phyloP scores from a whole-genome alignment of 2,113 vertebrate species.

The Zingel zingel region DNA sequence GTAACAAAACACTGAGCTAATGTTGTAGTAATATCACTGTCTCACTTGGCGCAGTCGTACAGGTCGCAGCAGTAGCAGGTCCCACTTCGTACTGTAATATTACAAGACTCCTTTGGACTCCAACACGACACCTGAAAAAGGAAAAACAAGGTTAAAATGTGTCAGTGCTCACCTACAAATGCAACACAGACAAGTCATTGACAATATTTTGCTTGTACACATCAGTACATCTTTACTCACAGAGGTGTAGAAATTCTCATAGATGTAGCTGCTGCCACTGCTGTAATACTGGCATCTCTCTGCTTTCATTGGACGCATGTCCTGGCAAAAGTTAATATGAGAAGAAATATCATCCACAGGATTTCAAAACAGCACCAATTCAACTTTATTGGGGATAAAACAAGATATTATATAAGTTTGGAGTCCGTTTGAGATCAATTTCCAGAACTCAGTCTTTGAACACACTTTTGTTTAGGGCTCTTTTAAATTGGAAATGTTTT shows the following conservation, averaged over 20 bases:
- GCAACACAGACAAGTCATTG: neutral
- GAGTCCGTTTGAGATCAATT: neutral
- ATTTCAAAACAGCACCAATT: neutral
- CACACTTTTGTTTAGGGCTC: neutral
- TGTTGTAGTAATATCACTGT: neutral
- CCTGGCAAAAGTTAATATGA: constrained; percentile 59
- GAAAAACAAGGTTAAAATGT: neutral
- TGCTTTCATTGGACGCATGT: constrained; percentile 80
- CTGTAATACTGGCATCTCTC: constrained; percentile 82
- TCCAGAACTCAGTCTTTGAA: neutral
- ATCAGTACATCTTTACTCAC: constrained; percentile 56
- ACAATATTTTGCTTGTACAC: neutral
- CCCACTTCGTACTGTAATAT: constrained; percentile 76
- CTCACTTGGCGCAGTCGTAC: constrained; percentile 85
- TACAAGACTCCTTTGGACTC: constrained; percentile 77
- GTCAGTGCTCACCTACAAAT: neutral
- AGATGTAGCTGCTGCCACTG: constrained; percentile 79
- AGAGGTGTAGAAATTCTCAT: constrained; percentile 79
- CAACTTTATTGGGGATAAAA: no score
- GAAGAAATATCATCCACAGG: constrained; percentile 3
- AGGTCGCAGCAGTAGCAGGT: constrained; percentile 86
- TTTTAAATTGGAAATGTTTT: neutral
- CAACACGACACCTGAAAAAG: constrained; percentile 76
- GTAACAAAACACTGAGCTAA: neutral
- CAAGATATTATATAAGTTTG: neutral